Evolutionary conservation across 2,113 vertebrate species (phyloP), one percentile per base, ranked within the genome.

Genomic region (Pipra filicauda): DNA sequence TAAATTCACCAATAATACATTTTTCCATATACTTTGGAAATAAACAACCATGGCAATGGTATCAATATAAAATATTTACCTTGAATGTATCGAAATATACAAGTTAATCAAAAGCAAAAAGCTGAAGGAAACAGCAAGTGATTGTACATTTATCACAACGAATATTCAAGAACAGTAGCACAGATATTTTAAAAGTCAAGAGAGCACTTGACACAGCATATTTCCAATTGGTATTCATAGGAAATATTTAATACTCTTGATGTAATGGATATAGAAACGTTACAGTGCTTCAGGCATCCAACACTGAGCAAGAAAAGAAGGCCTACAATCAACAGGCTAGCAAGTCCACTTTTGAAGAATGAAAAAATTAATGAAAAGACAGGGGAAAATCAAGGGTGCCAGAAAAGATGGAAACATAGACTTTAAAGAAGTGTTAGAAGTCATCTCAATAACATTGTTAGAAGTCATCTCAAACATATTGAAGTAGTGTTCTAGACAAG

Each of bases 181-280:
- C 15, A 75, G 61, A 77, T 75, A 67, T 85, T 62, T 35, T 41
- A 72, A 61, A 94, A 89, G 77, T 92, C 88, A 89, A 88, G 82
- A 90, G 57, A 33, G 39, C 57, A 88, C 78, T 96, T 81, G 35
- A 89, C 76, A 85, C 16, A 57, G 39, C 15, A 43, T 35, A 89
- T 83, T 86, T 89, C 39, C 72, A 88, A 92, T 95, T 80, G 91
- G 22, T 80, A 87, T 88, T 92, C 66, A 82, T 43, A 83, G 52
- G 27, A 74, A 91, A 79, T 73, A 54, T 84, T 84, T 81, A 89
- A 94, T 88, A 72, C 23, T 71, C 84, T 90, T 84, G 33, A 85
- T 90, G 39, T 74, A 93, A 76, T 67, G 43, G 59, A n/a, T 66
- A 52, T 21, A 86, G 58, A 91, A 90, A 67, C 30, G 66, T 61